phyloP scores from a whole-genome alignment of 1,140 invertebrate genomes.

The Drosophila erecta region DNA sequence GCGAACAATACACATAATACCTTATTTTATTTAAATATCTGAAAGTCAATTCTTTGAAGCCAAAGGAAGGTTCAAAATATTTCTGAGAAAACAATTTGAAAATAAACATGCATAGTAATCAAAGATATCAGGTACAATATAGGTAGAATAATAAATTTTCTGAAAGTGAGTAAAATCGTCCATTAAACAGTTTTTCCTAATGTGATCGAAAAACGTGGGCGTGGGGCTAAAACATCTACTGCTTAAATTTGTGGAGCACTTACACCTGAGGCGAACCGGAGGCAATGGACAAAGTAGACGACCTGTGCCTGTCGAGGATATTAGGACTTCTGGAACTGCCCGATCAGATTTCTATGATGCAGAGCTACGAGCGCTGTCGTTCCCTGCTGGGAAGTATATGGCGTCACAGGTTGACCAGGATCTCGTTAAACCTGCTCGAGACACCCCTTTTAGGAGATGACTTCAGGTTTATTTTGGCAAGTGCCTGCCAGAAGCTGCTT shows the following conservation, averaged over 20 bases:
- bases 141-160: too few relatives aligned
- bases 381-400: slow-evolving; percentile 60
- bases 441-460: slow-evolving; percentile 22
- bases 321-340: slow-evolving; percentile 38
- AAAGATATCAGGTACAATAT: too few relatives aligned
- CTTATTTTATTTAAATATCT: too few relatives aligned
- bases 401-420: slow-evolving; percentile 41
- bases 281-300: slow-evolving; percentile 61
- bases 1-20: too few relatives aligned
- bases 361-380: slow-evolving; percentile 41
- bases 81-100: too few relatives aligned
- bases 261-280: slow-evolving; percentile 6
- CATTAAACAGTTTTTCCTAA: too few relatives aligned
- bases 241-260: slow-evolving; percentile 19
- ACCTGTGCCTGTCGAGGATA: slow-evolving; percentile 59
- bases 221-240: slow-evolving; percentile 10
- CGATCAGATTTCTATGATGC: slow-evolving; percentile 62
- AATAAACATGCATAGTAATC: too few relatives aligned
- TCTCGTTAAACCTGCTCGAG: slow-evolving; percentile 57
- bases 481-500: slow-evolving; percentile 5
- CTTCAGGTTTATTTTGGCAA: slow-evolving; percentile 44
- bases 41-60: too few relatives aligned
- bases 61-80: too few relatives aligned
- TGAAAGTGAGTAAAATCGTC: too few relatives aligned
- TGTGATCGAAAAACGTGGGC: slow-evolving; percentile 23